Conservation (phyloP, 2,888 invertebrate species). For the Acleris laterana region DNA sequence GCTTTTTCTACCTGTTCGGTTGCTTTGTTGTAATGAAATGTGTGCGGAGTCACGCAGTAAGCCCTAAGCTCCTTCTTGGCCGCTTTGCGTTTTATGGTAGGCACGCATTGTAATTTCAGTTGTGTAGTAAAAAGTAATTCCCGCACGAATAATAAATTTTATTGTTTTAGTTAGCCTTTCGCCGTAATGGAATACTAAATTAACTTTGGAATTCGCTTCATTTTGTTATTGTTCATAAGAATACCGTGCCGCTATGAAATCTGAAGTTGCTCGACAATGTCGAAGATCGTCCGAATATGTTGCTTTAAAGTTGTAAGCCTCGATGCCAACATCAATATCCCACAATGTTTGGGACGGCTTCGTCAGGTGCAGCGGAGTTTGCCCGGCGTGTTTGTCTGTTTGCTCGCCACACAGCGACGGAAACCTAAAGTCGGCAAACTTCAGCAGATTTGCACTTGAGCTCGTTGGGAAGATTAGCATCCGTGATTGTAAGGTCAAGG, state of each 20-base stretch:
- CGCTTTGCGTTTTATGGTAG: conserved; percentile 56
- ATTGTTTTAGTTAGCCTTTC: conserved; percentile 31
- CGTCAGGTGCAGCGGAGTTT: conserved; percentile 64
- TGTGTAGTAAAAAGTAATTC: conserved; percentile 34
- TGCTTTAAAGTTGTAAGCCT: conserved; percentile 6
- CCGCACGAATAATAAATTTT: conserved; percentile 33
- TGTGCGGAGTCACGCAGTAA: conserved; percentile 73
- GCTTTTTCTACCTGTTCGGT: conserved; percentile 71
- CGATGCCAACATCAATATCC: conserved; percentile 29
- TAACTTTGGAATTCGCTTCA: conserved; percentile 7
- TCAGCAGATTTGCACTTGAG: conserved; percentile 51
- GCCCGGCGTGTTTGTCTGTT: conserved; percentile 61
- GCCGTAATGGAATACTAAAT: conserved; percentile 28
- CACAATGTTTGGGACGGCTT: conserved; percentile 50
- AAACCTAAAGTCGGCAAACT: conserved; percentile 67
- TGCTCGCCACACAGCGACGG: conserved; percentile 55
- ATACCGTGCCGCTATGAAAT: neutral
- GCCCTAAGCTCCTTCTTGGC: conserved; percentile 55
- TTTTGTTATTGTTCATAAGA: conserved; percentile 4
- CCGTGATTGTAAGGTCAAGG: conserved; percentile 61
- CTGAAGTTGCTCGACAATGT: conserved; percentile 2
- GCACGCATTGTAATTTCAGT: conserved; percentile 50
- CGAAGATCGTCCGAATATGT: conserved; percentile 5
- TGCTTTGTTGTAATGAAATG: conserved; percentile 66
- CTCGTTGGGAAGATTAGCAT: conserved; percentile 65